phyloP scores from a whole-genome alignment of 2,888 invertebrate species.

The Epistrophella euchroma region DNA sequence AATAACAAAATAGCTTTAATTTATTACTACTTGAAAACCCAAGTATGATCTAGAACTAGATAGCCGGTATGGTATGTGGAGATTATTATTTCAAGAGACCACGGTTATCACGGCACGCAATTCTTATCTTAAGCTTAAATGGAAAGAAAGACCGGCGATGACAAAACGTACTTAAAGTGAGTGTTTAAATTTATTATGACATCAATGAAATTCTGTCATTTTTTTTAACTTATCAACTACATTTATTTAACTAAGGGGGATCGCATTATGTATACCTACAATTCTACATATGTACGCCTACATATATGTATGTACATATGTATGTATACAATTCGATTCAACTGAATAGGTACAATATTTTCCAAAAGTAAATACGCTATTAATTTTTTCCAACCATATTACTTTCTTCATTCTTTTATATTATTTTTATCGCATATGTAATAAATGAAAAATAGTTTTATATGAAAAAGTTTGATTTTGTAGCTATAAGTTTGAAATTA shows the following conservation, averaged over 20 bases:
- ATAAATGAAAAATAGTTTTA: no score
- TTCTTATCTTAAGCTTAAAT: conserved; percentile 64
- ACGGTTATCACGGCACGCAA: conserved; percentile 71
- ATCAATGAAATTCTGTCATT: conserved; percentile 20
- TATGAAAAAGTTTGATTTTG: no score
- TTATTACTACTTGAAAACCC: conserved; percentile 19
- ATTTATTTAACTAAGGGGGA: background rate
- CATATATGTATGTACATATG: background rate
- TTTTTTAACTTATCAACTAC: background rate
- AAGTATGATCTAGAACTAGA: conserved; percentile 1
- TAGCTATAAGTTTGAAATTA: no score
- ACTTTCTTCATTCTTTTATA: no score
- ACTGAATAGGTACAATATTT: no score
- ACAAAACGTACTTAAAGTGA: conserved; percentile 36
- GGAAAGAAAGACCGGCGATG: conserved; percentile 40
- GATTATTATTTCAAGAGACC: conserved; percentile 33
- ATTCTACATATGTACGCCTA: background rate
- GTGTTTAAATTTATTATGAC: conserved; percentile 30
- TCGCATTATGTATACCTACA: background rate
- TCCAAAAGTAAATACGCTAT: no score
- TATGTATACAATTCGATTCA: no score
- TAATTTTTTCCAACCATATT: no score
- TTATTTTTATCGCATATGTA: no score
- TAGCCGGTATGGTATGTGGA: conserved; percentile 5
- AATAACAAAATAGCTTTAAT: background rate